These are phyloP conservation scores for Caranx melampygus DNA, from an alignment of 2,113 vertebrate species.

Conservation along the genomic window DNA sequence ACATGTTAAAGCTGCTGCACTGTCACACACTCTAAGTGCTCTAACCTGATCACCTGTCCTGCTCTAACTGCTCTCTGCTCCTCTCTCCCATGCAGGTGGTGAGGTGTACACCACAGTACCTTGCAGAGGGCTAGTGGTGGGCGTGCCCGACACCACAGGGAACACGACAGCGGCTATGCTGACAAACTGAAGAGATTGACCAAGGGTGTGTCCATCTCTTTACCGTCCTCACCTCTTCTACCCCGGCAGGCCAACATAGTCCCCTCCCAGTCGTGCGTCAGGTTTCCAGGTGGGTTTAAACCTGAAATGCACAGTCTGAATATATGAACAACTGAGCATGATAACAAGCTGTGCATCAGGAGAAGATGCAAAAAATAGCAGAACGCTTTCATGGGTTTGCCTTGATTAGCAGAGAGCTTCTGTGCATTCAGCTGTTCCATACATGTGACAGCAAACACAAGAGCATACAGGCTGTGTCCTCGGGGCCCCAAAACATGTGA, in stretches of 20 bases:
- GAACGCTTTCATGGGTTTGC: conserved; percentile 53
- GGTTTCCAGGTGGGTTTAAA: conserved; percentile 88
- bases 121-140: conserved; percentile 67
- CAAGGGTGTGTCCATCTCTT: conserved; percentile 92
- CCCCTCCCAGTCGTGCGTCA: conserved; percentile 87
- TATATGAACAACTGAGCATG: conserved; percentile 21
- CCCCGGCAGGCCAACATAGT: conserved; percentile 88
- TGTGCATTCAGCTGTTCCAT: conserved; percentile 66
- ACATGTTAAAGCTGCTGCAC: conserved; percentile 10
- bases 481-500: conserved; percentile 56
- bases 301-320: background rate
- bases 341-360: conserved; percentile 19
- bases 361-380: conserved; percentile 40
- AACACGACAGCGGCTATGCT: conserved; percentile 60
- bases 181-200: conserved; percentile 84
- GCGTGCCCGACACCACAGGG: conserved; percentile 62
- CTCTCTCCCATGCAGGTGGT: conserved; percentile 67
- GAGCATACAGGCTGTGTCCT: conserved; percentile 46
- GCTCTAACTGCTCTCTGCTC: background rate
- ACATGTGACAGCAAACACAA: conserved; percentile 64
- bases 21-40: too few relatives aligned
- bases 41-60: background rate
- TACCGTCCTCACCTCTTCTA: conserved; percentile 94
- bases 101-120: conserved; percentile 83
- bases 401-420: conserved; percentile 58